These are phyloP conservation scores for Cryptomyrus ogoouensis DNA, from an alignment of 2,113 vertebrate species.

Conservation along the genomic window DNA sequence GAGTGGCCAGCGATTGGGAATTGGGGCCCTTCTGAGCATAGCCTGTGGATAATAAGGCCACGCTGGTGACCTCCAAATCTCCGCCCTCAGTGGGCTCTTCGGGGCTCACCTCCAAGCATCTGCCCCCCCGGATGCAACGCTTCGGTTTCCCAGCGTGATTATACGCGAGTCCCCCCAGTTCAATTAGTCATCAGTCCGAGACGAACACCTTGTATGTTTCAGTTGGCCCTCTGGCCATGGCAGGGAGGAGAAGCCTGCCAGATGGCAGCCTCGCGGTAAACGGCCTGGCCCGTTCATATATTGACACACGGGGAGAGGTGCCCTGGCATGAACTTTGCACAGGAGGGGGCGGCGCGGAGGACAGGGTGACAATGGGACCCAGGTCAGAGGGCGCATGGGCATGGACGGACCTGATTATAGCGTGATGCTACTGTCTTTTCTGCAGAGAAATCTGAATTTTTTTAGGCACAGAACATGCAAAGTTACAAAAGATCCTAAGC, in stretches of 20 bases:
- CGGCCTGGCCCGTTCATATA: constrained; percentile 28
- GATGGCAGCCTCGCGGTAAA: constrained; percentile 11
- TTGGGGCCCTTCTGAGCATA: background rate
- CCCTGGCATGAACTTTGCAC: constrained; percentile 23
- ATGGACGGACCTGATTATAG: background rate
- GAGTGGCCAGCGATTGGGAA: background rate
- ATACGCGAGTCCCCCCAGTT: background rate
- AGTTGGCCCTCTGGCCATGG: constrained; percentile 8
- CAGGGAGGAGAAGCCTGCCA: constrained; percentile 5
- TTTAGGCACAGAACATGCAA: background rate
- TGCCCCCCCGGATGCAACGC: background rate
- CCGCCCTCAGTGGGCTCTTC: background rate
- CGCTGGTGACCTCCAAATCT: background rate
- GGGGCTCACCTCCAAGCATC: background rate
- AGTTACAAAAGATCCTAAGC: background rate
- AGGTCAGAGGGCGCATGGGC: background rate
- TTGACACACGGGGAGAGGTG: constrained; percentile 29
- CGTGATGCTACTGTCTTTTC: background rate
- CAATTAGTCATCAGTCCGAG: background rate
- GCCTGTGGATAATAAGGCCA: background rate
- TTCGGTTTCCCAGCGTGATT: background rate
- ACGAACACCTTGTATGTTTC: background rate
- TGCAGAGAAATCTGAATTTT: background rate
- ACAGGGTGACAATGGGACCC: background rate
- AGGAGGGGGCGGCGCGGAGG: background rate